Evolutionary conservation across 2,888 invertebrate genomes (phyloP), one percentile per base, ranked within the genome.

Genomic region (Caenorhabditis angaria): DNA sequence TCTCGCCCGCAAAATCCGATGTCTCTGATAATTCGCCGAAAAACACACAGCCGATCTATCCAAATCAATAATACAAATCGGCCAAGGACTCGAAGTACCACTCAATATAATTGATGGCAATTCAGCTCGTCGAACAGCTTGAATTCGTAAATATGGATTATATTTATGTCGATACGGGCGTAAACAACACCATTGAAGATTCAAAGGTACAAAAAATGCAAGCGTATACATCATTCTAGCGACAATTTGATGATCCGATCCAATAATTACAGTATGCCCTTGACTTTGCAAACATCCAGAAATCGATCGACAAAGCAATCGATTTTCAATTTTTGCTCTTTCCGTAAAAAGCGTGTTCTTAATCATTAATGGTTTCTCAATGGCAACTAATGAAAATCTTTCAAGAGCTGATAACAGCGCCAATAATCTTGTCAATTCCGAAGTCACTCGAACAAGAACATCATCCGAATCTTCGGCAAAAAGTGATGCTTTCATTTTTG

Each of bases 61-160:
- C 2, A 84, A 56, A 66, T 86, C 86, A 24, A 86, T 77, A 8
- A 86, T 68, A 48, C 82, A 82, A 22, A 81, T 65, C 2, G 86
- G 84, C 85, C 86, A 86, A 18, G 71, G 67, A 20, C 76, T 68
- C 27, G 67, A 65, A 10, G 69, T 65, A 24, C 78, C 78, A 27
- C 66, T 61, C 32, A 60, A 54, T 25, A 82, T 74, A 12, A 82
- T 70, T 2, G 67, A 61, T 22, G 70, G 65, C 12, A 80, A 65
- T 54, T 82, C 78, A 2, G 68, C 59, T 53, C 83, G 75, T 70
- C 76, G 70, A 12, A 85, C 73, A 1, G 82, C 84, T 65, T 86
- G 86, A 20, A 86, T 53, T 50, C 77, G 65, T 24, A 83, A 61
- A 58, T 85, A 85, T 0, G 85, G 84, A 48, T 76, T 81, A 70